Conservation (phyloP, 2,113 vertebrate species). For the Seriola dumerili region DNA sequence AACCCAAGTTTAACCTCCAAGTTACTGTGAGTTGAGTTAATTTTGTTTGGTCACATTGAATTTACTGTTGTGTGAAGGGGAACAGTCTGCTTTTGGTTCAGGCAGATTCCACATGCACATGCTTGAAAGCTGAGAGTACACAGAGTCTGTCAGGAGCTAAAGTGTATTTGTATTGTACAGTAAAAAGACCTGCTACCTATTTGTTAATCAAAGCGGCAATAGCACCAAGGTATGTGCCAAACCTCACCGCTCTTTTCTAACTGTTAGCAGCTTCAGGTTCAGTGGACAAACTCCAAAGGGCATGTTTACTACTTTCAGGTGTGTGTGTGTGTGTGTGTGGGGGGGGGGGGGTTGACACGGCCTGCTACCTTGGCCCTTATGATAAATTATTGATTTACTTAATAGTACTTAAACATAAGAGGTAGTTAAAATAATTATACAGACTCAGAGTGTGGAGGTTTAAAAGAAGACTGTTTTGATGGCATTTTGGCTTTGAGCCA, state of each 20-base stretch:
- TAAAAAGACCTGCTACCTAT: slow-evolving; percentile 18
- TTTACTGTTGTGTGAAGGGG: neutral
- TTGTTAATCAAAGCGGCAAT: slow-evolving; percentile 43
- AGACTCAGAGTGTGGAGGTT: neutral
- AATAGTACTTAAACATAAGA: neutral
- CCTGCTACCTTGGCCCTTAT: neutral
- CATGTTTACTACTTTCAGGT: slow-evolving; percentile 55
- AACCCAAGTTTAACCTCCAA: neutral
- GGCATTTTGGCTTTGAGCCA: neutral
- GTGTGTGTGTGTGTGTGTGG: slow-evolving; percentile 10
- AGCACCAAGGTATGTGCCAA: neutral
- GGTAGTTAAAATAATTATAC: neutral
- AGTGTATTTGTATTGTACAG: slow-evolving; percentile 9
- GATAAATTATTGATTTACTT: neutral
- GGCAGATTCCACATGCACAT: neutral
- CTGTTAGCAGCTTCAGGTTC: slow-evolving; percentile 39
- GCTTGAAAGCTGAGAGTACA: neutral
- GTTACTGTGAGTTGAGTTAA: neutral
- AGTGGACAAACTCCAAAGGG: slow-evolving; percentile 69
- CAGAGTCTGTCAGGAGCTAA: neutral
- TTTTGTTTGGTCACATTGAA: neutral
- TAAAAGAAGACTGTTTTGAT: neutral
- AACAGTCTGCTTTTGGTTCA: neutral
- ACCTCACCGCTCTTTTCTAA: slow-evolving; percentile 21
- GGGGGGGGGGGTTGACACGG: no score